Evolutionary conservation across 2,797 vertebrate species (phyloP).

Genomic region (Craterocephalus amniculus): DNA sequence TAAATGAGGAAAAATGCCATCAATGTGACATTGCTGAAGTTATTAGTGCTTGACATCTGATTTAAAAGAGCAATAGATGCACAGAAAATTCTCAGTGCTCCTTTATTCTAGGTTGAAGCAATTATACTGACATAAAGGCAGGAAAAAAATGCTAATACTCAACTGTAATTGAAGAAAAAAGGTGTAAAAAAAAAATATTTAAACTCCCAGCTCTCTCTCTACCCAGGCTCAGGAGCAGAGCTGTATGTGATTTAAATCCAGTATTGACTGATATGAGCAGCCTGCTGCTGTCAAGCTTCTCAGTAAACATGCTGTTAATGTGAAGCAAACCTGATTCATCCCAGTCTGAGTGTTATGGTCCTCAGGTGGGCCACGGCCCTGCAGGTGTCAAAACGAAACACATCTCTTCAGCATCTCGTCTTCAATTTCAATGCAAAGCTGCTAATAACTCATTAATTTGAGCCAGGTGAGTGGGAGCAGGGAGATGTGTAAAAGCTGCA

Average conservation of each 20-base stretch:
- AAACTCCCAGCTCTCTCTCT: too few species aligned
- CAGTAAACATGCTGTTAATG: not conserved
- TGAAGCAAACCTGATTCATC: not conserved
- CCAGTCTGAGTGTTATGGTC: not conserved
- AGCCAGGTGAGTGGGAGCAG: too few species aligned
- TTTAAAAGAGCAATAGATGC: not conserved
- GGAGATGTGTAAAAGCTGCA: too few species aligned
- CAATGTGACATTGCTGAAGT: not conserved
- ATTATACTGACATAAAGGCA: too few species aligned
- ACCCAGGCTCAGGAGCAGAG: not conserved
- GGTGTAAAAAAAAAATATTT: not conserved
- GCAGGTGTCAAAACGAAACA: too few species aligned
- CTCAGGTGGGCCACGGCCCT: not conserved
- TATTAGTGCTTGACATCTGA: not conserved
- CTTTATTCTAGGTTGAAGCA: not conserved
- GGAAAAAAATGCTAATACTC: too few species aligned
- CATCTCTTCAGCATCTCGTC: not conserved
- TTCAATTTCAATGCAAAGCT: not conserved
- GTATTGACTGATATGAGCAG: not conserved
- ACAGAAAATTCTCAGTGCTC: not conserved
- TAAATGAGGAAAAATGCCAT: not conserved
- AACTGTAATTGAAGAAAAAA: not conserved
- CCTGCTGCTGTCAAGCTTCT: not conserved
- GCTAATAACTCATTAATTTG: too few species aligned
- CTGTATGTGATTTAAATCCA: not conserved